A percentile compares a stretch with the other conserved stretches of the same genome.
Evolutionary conservation across 2,888 invertebrate species (phyloP).

Genomic region (Amblyteles armatorius): DNA sequence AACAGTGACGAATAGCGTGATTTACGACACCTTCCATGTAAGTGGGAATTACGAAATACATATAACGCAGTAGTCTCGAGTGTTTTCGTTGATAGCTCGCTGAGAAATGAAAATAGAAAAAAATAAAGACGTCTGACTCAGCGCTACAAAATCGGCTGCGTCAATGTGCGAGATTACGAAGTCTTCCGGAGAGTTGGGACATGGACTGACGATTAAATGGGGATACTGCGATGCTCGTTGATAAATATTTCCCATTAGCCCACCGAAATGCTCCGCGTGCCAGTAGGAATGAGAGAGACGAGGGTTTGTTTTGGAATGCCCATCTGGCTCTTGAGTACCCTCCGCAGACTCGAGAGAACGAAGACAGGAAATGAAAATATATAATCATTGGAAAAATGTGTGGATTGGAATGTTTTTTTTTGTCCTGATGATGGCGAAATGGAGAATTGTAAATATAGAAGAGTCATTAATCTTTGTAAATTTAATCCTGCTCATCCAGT

Average conservation of each 20-base stretch:
- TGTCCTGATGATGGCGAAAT: background rate
- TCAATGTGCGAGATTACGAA: slow-evolving; percentile 17
- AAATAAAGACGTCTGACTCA: background rate
- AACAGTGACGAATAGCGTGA: background rate
- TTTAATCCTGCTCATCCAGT: background rate
- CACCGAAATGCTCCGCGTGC: slow-evolving; percentile 4
- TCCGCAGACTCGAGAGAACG: background rate
- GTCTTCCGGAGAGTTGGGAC: background rate
- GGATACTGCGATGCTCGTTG: slow-evolving; percentile 11
- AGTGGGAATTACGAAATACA: background rate
- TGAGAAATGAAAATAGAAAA: background rate
- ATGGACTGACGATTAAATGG: slow-evolving; percentile 35
- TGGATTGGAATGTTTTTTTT: background rate
- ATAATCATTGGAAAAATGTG: slow-evolving; percentile 38
- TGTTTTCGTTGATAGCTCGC: background rate
- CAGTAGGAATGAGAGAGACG: slow-evolving; percentile 21
- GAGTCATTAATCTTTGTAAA: background rate
- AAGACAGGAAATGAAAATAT: slow-evolving; percentile 27
- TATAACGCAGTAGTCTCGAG: background rate
- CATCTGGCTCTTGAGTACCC: slow-evolving; percentile 53
- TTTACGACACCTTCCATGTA: background rate
- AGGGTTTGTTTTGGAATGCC: slow-evolving; percentile 56
- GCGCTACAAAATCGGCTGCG: background rate
- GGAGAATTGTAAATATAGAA: background rate
- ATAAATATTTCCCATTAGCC: slow-evolving; percentile 37